These are phyloP conservation scores for Drosophila parthenogenetica DNA, from an alignment of 2,888 invertebrate genomes.

Conservation along the genomic window DNA sequence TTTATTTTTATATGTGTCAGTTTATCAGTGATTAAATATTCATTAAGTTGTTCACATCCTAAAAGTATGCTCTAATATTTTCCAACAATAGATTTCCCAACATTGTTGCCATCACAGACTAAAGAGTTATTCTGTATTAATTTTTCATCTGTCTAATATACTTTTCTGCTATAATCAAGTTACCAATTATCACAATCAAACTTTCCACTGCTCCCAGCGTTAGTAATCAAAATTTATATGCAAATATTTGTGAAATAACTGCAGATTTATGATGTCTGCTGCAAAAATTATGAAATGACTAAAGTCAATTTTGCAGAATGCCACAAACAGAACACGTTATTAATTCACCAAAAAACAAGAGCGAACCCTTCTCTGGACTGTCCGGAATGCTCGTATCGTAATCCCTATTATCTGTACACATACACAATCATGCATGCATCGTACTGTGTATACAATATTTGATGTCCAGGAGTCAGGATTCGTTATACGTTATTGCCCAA, in stretches of 20 bases:
- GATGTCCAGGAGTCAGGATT: neutral
- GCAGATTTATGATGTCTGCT: constrained; percentile 62
- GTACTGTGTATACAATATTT: neutral
- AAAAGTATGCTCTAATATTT: constrained; percentile 1
- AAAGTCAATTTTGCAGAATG: constrained; percentile 57
- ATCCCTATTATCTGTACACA: constrained; percentile 3
- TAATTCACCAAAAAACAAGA: constrained; percentile 50
- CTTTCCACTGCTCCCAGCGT: neutral
- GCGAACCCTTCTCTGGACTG: constrained; percentile 28
- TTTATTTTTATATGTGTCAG: no score
- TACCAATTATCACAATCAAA: no score
- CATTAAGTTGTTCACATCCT: no score
- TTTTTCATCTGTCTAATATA: neutral
- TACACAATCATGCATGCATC: neutral
- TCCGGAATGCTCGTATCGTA: constrained; percentile 9
- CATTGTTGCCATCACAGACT: neutral
- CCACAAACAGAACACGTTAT: constrained; percentile 57
- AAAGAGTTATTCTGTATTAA: neutral
- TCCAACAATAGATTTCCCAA: neutral
- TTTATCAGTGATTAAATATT: no score
- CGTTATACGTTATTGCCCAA: constrained; percentile 25
- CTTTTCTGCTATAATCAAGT: constrained; percentile 11
- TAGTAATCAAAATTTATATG: constrained; percentile 38
- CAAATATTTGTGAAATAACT: constrained; percentile 41
- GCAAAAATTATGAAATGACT: constrained; percentile 59